Percentiles rank a stretch among this genome's conserved stretches.
Evolutionary conservation across 2,888 invertebrate genomes (phyloP).

Genomic region (Epinotia demarniana): DNA sequence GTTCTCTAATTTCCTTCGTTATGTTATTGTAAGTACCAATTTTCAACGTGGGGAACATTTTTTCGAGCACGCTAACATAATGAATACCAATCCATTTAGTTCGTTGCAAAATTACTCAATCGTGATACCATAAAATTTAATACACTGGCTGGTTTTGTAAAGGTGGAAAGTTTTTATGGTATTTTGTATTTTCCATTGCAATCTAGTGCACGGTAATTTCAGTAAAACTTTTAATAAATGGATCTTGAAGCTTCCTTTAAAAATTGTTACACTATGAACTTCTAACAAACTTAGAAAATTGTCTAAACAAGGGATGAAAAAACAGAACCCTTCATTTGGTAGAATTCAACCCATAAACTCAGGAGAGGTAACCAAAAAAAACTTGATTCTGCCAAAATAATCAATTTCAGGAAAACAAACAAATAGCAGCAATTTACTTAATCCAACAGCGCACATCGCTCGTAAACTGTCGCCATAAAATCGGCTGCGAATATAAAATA

Average conservation of each 20-base stretch:
- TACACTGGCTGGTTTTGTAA: neutral
- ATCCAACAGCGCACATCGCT: neutral
- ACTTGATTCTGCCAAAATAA: neutral
- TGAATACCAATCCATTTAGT: neutral
- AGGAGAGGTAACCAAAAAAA: too few species aligned
- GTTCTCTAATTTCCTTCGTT: neutral
- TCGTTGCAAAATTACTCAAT: neutral
- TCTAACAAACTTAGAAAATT: too few species aligned
- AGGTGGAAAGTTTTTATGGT: too few species aligned
- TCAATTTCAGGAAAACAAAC: neutral
- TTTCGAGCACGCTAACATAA: conserved; percentile 1
- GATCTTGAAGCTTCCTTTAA: too few species aligned
- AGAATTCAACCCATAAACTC: too few species aligned
- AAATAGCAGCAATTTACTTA: conserved; percentile 6
- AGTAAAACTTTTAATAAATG: neutral
- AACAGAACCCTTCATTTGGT: too few species aligned
- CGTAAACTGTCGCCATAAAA: conserved; percentile 33
- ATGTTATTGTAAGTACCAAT: neutral
- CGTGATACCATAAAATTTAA: neutral
- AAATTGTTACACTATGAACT: too few species aligned
- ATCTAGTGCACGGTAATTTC: neutral
- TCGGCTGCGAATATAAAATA: conserved; percentile 34
- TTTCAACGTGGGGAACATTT: neutral
- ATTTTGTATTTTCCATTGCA: neutral
- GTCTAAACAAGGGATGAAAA: too few species aligned